A percentile compares a stretch with the other conserved stretches of the same genome.
Evolutionary conservation across 2,888 invertebrate species (phyloP).

Genomic region (Acleris literana): DNA sequence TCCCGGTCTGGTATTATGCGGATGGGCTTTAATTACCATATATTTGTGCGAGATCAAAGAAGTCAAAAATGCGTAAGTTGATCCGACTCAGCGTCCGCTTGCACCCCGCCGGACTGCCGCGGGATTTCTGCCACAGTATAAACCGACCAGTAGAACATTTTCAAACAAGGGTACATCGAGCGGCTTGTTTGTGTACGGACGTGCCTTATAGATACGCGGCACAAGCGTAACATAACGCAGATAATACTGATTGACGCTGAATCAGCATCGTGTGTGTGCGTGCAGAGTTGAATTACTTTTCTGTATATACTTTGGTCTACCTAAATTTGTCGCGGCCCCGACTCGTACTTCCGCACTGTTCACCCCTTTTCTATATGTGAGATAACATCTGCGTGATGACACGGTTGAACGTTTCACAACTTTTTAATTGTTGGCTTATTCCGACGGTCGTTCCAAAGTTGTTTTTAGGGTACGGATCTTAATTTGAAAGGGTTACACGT

Average conservation of each 20-base stretch:
- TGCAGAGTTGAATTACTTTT: no score
- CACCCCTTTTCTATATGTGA: constrained; percentile 4
- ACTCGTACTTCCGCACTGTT: not conserved
- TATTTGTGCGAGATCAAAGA: constrained; percentile 38
- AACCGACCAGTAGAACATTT: no score
- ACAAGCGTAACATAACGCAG: no score
- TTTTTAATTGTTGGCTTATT: not conserved
- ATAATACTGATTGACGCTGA: no score
- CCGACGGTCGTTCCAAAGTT: not conserved
- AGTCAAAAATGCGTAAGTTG: constrained; percentile 29
- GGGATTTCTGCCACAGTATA: not conserved
- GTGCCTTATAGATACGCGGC: no score
- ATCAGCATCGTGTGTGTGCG: no score
- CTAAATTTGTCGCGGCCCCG: constrained; percentile 5
- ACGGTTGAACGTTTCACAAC: not conserved
- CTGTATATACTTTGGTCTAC: not conserved
- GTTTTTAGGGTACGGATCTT: no score
- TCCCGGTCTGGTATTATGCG: constrained; percentile 28
- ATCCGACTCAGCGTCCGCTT: constrained; percentile 8
- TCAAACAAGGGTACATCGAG: not conserved
- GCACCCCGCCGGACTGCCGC: not conserved
- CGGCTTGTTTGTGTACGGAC: no score
- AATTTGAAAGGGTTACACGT: no score
- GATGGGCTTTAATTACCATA: constrained; percentile 37
- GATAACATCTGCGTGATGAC: not conserved